phyloP scores from a whole-genome alignment of 2,113 vertebrate genomes.

The Megalops atlanticus region DNA sequence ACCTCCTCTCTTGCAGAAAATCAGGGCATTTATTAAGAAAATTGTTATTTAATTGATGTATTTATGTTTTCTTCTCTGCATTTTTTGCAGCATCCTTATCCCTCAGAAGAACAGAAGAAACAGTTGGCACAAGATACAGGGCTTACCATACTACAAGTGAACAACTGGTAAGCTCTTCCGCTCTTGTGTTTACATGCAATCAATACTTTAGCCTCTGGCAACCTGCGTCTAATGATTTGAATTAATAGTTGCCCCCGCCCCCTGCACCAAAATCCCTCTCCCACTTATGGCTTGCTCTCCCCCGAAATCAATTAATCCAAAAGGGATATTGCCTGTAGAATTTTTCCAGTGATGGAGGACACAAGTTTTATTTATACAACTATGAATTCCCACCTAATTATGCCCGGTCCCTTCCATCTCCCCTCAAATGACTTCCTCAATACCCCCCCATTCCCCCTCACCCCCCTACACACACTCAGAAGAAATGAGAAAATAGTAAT shows the following conservation, averaged over 20 bases:
- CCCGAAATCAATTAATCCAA: slow-evolving; percentile 63
- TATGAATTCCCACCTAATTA: slow-evolving; percentile 59
- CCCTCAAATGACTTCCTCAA: slow-evolving; percentile 8
- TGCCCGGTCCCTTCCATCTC: slow-evolving; percentile 27
- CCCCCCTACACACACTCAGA: background rate
- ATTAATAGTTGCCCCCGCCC: slow-evolving; percentile 56
- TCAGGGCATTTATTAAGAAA: slow-evolving; percentile 32
- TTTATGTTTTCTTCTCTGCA: slow-evolving; percentile 29
- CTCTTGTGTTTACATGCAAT: slow-evolving; percentile 64
- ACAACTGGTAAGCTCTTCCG: slow-evolving; percentile 93
- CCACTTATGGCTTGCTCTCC: slow-evolving; percentile 55
- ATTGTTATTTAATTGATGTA: slow-evolving; percentile 44
- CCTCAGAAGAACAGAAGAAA: slow-evolving; percentile 99
- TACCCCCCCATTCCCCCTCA: background rate
- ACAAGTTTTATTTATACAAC: slow-evolving; percentile 50
- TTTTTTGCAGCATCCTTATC: slow-evolving; percentile 89
- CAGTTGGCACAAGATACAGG: slow-evolving; percentile 99
- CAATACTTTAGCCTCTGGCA: slow-evolving; percentile 61
- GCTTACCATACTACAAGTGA: slow-evolving; percentile 99
- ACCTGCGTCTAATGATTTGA: slow-evolving; percentile 69
- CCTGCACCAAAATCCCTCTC: background rate
- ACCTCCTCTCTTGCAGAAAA: slow-evolving; percentile 33
- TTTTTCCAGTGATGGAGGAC: slow-evolving; percentile 55
- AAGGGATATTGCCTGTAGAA: slow-evolving; percentile 62
- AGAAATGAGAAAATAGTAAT: no score